Evolutionary conservation across 2,888 invertebrate species (phyloP), one percentile per base, ranked within the genome.

Genomic region (Helleia helle): DNA sequence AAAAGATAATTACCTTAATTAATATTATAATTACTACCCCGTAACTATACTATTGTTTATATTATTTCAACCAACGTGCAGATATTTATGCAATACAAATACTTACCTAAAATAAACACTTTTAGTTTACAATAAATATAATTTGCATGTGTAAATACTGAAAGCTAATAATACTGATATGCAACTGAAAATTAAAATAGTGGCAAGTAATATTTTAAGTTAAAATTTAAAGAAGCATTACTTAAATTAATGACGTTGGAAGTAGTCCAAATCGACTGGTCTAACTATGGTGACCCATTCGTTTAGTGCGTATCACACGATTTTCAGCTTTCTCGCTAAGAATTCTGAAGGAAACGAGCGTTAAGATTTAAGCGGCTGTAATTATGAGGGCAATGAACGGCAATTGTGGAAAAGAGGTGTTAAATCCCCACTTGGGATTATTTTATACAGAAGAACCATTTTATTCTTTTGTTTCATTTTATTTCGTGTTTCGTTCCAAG

Each of bases 181-280:
- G 18, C 18, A 18, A 5, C 4, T 3, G 3, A 18, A 5, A 18
- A 4, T 18, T 4, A 18, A 18, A 18, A 18, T 18, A 18, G 18
- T 18, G 18, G 5, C 5, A 18, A 18, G 5, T 18, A 18, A 18
- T 18, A 18, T 5, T 3, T 18, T 18, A 18, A 18, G 4, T 3
- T 18, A 5, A 22, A 34, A 34, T 22, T 22, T 22, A 34, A 22
- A 12, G 8, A 34, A 12, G 11, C 22, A 12, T 22, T 22, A 34
- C 18, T 11, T 12, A 12, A 62, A 61, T 62, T 72, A 73, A 74
- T 75, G 69, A 42, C 36, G 44, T 65, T 79, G 79, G 77, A 56
- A 40, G 15, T 29, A 8, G 27, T 71, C 76, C 77, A 77, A 73
- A 68, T 70, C 59, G 49, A 42, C 45, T 43, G 43, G 44, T 42